Percentiles rank a stretch among this genome's conserved stretches.
Evolutionary conservation across 2,888 invertebrate genomes (phyloP).

Genomic region (Lochmaea capreae): DNA sequence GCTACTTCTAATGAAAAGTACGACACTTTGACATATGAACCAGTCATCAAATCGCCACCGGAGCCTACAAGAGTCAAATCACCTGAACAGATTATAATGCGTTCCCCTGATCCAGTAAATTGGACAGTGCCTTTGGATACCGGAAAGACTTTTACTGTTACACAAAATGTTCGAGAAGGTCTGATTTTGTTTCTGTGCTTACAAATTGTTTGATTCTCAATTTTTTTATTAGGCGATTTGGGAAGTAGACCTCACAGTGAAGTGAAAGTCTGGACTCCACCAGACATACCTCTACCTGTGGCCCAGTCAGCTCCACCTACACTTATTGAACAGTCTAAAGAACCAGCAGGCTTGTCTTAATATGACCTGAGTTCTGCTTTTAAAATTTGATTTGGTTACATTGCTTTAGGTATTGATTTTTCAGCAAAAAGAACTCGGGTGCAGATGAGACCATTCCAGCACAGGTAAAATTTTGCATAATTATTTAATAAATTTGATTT

Average conservation of each 20-base stretch:
- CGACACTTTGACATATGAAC: slow-evolving; percentile 69
- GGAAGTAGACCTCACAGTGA: slow-evolving; percentile 89
- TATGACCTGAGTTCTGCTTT: slow-evolving; percentile 63
- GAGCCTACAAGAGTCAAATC: slow-evolving; percentile 94
- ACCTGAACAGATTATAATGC: slow-evolving; percentile 91
- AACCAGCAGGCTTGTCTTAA: slow-evolving; percentile 66
- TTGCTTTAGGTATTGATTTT: slow-evolving; percentile 65
- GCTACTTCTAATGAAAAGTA: slow-evolving; percentile 65
- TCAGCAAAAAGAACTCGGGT: slow-evolving; percentile 62
- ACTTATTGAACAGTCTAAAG: slow-evolving; percentile 71
- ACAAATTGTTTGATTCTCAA: neutral
- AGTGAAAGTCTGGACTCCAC: slow-evolving; percentile 81
- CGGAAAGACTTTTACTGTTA: slow-evolving; percentile 92
- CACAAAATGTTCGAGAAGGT: slow-evolving; percentile 89
- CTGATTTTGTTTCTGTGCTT: slow-evolving; percentile 36
- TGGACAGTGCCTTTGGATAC: slow-evolving; percentile 96
- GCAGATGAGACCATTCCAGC: slow-evolving; percentile 61
- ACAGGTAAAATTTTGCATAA: slow-evolving; percentile 56
- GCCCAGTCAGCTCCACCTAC: slow-evolving; percentile 78
- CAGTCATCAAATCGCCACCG: slow-evolving; percentile 90
- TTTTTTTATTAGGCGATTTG: slow-evolving; percentile 73
- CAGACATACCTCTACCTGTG: slow-evolving; percentile 72
- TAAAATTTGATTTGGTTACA: slow-evolving; percentile 64
- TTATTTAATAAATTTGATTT: neutral
- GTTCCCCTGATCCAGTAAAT: slow-evolving; percentile 93